A percentile compares a stretch with the other conserved stretches of the same genome.
These are phyloP conservation scores for Noctua janthe DNA, from an alignment of 2,888 invertebrate genomes.

Conservation along the genomic window DNA sequence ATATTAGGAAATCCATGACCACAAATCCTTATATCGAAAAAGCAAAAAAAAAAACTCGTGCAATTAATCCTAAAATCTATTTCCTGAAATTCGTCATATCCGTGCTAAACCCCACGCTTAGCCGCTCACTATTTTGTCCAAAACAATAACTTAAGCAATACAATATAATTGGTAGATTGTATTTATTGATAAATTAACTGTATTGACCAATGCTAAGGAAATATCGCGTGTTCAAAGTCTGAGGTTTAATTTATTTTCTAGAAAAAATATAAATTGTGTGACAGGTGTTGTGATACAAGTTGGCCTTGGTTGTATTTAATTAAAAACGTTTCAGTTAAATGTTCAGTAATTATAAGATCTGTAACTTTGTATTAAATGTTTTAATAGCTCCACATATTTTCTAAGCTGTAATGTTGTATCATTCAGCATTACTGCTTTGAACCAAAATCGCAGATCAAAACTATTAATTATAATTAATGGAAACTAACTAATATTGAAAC, in stretches of 20 bases:
- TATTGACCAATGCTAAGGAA: constrained; percentile 32
- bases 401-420: background rate
- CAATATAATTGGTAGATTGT: constrained; percentile 47
- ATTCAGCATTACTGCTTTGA: background rate
- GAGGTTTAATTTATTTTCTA: constrained; percentile 23
- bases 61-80: background rate
- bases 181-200: constrained; percentile 38
- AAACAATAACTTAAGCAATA: constrained; percentile 27
- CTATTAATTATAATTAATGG: background rate
- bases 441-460: background rate
- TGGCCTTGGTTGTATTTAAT: background rate
- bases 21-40: constrained; percentile 4
- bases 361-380: background rate
- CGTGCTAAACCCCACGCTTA: constrained; percentile 14
- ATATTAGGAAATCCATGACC: constrained; percentile 16
- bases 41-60: background rate
- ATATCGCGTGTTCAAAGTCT: constrained; percentile 32
- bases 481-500: background rate
- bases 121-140: constrained; percentile 43
- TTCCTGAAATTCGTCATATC: constrained; percentile 33
- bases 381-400: background rate
- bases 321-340: background rate
- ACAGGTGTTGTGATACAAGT: background rate
- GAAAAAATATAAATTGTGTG: constrained; percentile 14
- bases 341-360: background rate